Base-by-base conservation (phyloP, 2,113 vertebrate species). In the Paracanthobrama guichenoti region DNA sequence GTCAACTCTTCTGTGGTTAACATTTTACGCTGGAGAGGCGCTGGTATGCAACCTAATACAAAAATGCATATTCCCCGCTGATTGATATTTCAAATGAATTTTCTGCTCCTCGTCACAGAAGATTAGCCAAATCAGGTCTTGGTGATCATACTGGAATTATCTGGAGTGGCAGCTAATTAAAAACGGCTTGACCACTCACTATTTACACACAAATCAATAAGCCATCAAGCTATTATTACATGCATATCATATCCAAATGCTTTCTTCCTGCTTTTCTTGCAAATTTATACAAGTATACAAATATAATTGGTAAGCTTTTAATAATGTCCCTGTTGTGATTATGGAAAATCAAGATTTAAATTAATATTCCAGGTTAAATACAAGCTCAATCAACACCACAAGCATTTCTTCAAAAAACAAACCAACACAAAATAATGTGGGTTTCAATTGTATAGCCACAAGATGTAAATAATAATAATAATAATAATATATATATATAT, bases 1-100 rank as follows among this genome's bases (percentile, higher is more conserved):
- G n/a, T 90, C 81, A 81, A 81, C 88, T 89, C 44, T 89, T 66
- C 46, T 50, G 26, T 53, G 75, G 62, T 31, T 81, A 48, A 85
- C 89, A 87, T 93, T 88, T 91, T 88, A 86, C 82, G 86, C 87
- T 82, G 82, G 77, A 85, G 75, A 46, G 46, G 77, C 89, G 87
- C 84, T 86, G 86, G 88, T 88, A 87, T 67, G 81, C 76, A 71
- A 55, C 57, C 44, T 89, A 85, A 90, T 91, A 89, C 92, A 88
- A 87, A 91, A n/a, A 89, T 89, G 88, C 88, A 91, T 90, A 91
- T 90, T 91, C 89, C 89, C 89, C 82, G 82, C 78, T 59, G 90
- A 90, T 74, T 82, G 67, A 75, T 90, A 88, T 92, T 93, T 92
- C 91, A 92, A 92, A 93, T 94, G 88, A 93, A 93, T 94, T 93